Conservation (phyloP, 2,113 vertebrate genomes). For the Daubentonia madagascariensis region DNA sequence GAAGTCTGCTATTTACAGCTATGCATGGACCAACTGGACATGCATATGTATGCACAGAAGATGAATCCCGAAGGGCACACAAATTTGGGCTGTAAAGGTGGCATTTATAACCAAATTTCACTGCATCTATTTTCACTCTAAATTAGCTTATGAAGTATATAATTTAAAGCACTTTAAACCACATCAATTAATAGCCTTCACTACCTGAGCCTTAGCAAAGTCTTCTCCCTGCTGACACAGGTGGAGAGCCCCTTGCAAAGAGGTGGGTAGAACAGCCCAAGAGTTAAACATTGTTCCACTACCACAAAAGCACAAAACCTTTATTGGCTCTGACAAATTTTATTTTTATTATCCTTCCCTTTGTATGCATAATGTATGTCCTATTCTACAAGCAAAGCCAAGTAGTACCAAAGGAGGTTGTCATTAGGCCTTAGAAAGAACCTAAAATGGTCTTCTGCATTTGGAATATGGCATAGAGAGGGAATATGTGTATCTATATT, state of each 20-base stretch:
- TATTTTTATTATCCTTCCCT: background rate
- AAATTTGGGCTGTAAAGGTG: background rate
- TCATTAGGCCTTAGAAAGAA: background rate
- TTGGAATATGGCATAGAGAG: background rate
- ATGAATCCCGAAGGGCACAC: background rate
- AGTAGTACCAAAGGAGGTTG: background rate
- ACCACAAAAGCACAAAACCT: background rate
- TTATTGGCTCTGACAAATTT: background rate
- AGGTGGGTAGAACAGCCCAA: background rate
- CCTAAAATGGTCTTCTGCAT: background rate
- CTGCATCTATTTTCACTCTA: background rate
- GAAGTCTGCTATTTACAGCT: background rate
- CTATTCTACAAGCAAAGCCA: background rate
- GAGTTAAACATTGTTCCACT: background rate
- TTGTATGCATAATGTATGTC: accelerated
- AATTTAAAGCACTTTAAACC: background rate
- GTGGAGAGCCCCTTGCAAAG: background rate
- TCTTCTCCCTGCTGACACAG: background rate
- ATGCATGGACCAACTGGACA: background rate
- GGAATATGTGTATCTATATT: background rate
- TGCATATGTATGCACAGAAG: no score
- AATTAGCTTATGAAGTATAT: background rate
- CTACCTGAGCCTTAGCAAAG: no score
- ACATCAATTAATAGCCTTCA: background rate
- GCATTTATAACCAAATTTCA: background rate